phyloP scores from a whole-genome alignment of 2,888 invertebrate genomes.

The Rotaria macrura region DNA sequence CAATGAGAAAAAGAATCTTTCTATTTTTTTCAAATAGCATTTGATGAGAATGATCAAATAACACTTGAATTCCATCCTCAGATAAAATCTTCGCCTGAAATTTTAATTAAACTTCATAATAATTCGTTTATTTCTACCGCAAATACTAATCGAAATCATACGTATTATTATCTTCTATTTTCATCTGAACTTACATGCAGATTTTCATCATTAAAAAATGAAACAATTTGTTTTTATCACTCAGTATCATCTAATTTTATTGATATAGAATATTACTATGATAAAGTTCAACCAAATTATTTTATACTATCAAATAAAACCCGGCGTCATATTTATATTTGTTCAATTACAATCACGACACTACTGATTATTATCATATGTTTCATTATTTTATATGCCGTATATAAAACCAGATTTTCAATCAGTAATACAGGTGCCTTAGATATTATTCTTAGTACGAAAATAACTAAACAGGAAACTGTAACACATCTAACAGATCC shows the following conservation, averaged over 20 bases:
- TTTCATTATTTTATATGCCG: neutral
- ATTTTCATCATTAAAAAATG: neutral
- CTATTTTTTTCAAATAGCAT: neutral
- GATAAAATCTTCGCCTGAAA: neutral
- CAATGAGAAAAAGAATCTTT: no score
- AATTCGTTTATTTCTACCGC: neutral
- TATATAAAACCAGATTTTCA: neutral
- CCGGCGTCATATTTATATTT: neutral
- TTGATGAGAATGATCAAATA: neutral
- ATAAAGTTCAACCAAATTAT: neutral
- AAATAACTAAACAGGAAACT: neutral
- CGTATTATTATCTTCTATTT: neutral
- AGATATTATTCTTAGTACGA: neutral
- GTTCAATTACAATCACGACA: neutral
- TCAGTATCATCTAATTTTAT: neutral
- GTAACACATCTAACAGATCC: neutral
- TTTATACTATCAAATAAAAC: neutral
- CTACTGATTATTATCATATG: neutral
- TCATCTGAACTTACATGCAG: neutral
- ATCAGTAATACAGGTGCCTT: neutral
- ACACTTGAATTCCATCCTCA: neutral
- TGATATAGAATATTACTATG: neutral
- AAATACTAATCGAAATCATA: neutral
- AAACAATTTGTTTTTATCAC: neutral
- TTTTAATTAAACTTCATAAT: neutral